Base-by-base conservation (phyloP, 1,140 invertebrate genomes). In the Diabrotica undecimpunctata region DNA sequence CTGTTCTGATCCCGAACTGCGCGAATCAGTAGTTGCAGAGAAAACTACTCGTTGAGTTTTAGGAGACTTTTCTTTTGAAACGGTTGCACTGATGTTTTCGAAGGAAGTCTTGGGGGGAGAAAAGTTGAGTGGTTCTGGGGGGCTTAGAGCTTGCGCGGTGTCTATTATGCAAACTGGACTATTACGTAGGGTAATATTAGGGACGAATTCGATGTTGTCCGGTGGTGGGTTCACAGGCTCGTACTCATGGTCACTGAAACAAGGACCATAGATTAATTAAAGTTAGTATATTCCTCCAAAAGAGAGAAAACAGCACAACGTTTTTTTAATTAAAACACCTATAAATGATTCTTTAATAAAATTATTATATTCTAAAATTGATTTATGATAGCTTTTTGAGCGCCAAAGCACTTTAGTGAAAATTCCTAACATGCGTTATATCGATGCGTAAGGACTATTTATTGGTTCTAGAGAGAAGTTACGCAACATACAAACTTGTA, bases 231-330 rank as follows among this genome's bases (percentile, higher is more conserved):
- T 79, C 73, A 93, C 87, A 67, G 90, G 90, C 82, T 94, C 91
- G 82, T 94, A 94, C 78, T 93, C 90, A 85, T 94, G 91, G 84
- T 93, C 91, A 84, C 91, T 93, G 82, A 72, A 85, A 87, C 52
- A 13, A 13, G 55, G 12, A 51, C 9, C 46, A 51, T 51, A 12
- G 2, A 5, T 51, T 51, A 51, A 12, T 12, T 2, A 5, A 51
- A 51, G 46, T 51, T 51, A 10, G 9, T 4, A 25, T 25, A 25
- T 25, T 25, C 25, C 25, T 25, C 4, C 25, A 2, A 25, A 25
- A 25, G 25, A 25, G 1, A 25, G 25, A 25, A 25, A 25, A 25
- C 25, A n/a, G n/a, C n/a, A n/a, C n/a, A n/a, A n/a, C n/a, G n/a
- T n/a, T n/a, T n/a, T n/a, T n/a, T n/a, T n/a, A n/a, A n/a, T n/a